Conservation (phyloP, 1,140 invertebrate genomes). For the Druon quercuslanigerum region DNA sequence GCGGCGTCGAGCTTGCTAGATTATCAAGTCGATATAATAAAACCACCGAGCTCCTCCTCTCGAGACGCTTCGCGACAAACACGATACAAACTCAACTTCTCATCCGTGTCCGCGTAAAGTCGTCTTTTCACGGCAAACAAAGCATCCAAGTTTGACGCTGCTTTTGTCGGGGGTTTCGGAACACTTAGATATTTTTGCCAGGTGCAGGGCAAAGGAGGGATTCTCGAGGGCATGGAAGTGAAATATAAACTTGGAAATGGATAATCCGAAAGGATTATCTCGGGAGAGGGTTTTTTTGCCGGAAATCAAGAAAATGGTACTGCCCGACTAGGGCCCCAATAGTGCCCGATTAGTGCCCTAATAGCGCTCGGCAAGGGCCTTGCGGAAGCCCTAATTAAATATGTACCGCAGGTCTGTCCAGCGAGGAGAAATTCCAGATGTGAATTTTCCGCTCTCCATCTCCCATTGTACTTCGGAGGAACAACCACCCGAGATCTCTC, state of each 20-base stretch:
- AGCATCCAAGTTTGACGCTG: conserved; percentile 3
- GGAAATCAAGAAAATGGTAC: too few relatives aligned
- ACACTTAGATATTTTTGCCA: neutral
- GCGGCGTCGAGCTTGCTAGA: conserved; percentile 14
- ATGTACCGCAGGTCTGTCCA: too few relatives aligned
- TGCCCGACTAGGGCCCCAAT: too few relatives aligned
- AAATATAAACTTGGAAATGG: conserved; percentile 6
- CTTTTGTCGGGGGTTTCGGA: conserved; percentile 7
- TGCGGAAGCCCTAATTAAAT: too few relatives aligned
- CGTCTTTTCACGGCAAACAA: conserved; percentile 27
- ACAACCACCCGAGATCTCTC: too few relatives aligned
- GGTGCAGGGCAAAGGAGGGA: neutral
- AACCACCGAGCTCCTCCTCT: conserved; percentile 17
- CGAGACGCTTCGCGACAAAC: conserved; percentile 12
- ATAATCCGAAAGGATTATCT: neutral
- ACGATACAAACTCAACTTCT: neutral
- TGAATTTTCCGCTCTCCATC: too few relatives aligned
- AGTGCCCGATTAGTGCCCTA: too few relatives aligned
- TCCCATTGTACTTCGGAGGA: too few relatives aligned
- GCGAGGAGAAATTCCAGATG: too few relatives aligned
- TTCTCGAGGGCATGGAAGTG: neutral
- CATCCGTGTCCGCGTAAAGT: conserved; percentile 22
- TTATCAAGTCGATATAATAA: conserved; percentile 31
- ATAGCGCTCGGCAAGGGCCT: too few relatives aligned
- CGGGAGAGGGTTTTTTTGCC: too few relatives aligned